Conservation (phyloP, 2,888 invertebrate species). For the Drosophila phalerata region DNA sequence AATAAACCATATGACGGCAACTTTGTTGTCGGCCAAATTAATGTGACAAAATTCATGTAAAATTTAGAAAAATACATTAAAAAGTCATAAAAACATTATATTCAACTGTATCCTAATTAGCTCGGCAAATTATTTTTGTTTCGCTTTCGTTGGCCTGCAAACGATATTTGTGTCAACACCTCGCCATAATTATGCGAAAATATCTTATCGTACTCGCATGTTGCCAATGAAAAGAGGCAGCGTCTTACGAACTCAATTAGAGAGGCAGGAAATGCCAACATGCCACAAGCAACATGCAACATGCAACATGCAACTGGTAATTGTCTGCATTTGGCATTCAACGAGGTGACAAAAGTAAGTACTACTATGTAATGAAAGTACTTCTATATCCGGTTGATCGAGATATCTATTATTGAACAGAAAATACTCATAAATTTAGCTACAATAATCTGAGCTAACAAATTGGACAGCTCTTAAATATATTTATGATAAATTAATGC, state of each 20-base stretch:
- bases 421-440: conserved; percentile 10
- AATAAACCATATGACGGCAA: conserved; percentile 1
- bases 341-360: conserved; percentile 34
- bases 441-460: conserved; percentile 26
- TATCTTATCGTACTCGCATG: conserved; percentile 16
- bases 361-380: not conserved
- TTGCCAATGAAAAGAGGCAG: conserved; percentile 32
- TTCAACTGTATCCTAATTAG: conserved; percentile 79
- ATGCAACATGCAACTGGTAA: conserved; percentile 49
- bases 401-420: conserved; percentile 16
- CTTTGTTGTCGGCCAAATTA: conserved; percentile 42
- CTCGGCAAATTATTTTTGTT: conserved; percentile 59
- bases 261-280: conserved; percentile 57
- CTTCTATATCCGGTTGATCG: conserved; percentile 11
- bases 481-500: conserved; percentile 82
- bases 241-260: conserved; percentile 53
- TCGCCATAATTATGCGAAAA: conserved; percentile 70
- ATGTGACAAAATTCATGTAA: conserved; percentile 60
- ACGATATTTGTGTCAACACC: conserved; percentile 79
- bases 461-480: conserved; percentile 42
- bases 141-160: conserved; percentile 42
- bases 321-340: conserved; percentile 46
- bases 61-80: conserved; percentile 76
- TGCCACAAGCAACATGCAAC: not conserved
- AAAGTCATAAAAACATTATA: conserved; percentile 83